A percentile compares a stretch with the other conserved stretches of the same genome.
phyloP scores from a whole-genome alignment of 1,140 invertebrate genomes.

The Caenorhabditis latens region DNA sequence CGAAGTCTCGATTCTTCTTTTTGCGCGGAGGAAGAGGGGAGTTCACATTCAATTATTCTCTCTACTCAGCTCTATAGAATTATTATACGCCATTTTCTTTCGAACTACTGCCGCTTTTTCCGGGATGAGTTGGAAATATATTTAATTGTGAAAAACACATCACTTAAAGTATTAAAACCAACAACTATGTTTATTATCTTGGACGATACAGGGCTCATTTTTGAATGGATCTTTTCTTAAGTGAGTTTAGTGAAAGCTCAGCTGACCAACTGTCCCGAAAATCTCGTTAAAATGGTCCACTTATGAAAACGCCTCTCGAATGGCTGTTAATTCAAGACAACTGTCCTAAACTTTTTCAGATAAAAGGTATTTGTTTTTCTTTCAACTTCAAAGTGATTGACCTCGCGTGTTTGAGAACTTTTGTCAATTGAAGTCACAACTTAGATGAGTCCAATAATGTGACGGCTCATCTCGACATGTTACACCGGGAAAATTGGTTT shows the following conservation, averaged over 20 bases:
- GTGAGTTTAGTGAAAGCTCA: too few relatives aligned
- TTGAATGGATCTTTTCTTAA: too few relatives aligned
- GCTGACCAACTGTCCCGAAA: too few relatives aligned
- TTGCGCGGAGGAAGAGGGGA: neutral
- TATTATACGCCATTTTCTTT: neutral
- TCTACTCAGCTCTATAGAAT: neutral
- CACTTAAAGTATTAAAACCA: neutral
- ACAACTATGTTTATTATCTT: too few relatives aligned
- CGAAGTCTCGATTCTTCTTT: neutral
- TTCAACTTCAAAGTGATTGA: constrained; percentile 25
- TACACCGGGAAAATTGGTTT: constrained; percentile 29
- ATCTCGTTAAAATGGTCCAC: too few relatives aligned
- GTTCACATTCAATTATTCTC: constrained; percentile 37
- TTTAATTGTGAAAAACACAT: constrained; percentile 12
- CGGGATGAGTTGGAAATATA: neutral
- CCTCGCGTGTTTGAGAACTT: constrained; percentile 16
- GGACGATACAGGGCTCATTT: too few relatives aligned
- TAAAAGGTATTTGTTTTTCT: constrained; percentile 28
- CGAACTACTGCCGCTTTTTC: neutral
- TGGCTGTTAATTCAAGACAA: neutral
- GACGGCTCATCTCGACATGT: neutral
- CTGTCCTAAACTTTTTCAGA: neutral
- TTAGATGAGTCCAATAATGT: constrained; percentile 46
- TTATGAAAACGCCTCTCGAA: too few relatives aligned
- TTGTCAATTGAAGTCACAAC: constrained; percentile 10